Percentiles rank a stretch among this genome's conserved stretches.
phyloP scores from a whole-genome alignment of 2,888 invertebrate genomes.

The Hoplodrina blanda region DNA sequence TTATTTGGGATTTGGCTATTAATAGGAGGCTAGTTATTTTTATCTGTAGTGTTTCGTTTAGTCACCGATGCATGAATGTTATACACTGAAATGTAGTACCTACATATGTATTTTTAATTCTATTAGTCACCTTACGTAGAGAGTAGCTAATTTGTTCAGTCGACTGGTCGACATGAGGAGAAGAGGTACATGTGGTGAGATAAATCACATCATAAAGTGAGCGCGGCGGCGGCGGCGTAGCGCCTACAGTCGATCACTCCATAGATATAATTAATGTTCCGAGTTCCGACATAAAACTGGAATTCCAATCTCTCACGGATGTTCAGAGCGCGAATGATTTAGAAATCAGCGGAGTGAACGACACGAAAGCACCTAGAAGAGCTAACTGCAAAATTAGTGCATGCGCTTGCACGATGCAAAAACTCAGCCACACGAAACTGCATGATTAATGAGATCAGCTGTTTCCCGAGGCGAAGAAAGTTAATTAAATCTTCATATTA shows the following conservation, averaged over 20 bases:
- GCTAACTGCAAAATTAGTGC: slow-evolving; percentile 70
- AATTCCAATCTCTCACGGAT: slow-evolving; percentile 84
- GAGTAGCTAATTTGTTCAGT: slow-evolving; percentile 20
- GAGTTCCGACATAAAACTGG: slow-evolving; percentile 75
- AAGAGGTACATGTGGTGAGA: slow-evolving; percentile 18
- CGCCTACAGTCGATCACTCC: slow-evolving; percentile 52
- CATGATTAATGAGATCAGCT: slow-evolving; percentile 83
- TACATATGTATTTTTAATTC: slow-evolving; percentile 51
- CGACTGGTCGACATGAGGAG: slow-evolving; percentile 6
- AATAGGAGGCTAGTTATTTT: slow-evolving; percentile 53
- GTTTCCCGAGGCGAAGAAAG: slow-evolving; percentile 78
- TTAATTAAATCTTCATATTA: slow-evolving; percentile 77
- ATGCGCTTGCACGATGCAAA: slow-evolving; percentile 69
- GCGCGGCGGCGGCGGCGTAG: slow-evolving; percentile 16
- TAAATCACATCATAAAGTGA: slow-evolving; percentile 48
- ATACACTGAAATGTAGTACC: slow-evolving; percentile 16
- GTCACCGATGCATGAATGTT: slow-evolving; percentile 43
- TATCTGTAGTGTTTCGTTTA: slow-evolving; percentile 44
- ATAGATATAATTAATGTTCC: slow-evolving; percentile 71
- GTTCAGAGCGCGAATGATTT: slow-evolving; percentile 74
- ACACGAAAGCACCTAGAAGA: slow-evolving; percentile 76
- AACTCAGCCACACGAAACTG: slow-evolving; percentile 74
- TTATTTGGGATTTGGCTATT: slow-evolving; percentile 49
- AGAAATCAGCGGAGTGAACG: slow-evolving; percentile 82
- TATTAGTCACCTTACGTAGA: slow-evolving; percentile 46